phyloP scores from a whole-genome alignment of 2,113 vertebrate species.

The Lontra canadensis region DNA sequence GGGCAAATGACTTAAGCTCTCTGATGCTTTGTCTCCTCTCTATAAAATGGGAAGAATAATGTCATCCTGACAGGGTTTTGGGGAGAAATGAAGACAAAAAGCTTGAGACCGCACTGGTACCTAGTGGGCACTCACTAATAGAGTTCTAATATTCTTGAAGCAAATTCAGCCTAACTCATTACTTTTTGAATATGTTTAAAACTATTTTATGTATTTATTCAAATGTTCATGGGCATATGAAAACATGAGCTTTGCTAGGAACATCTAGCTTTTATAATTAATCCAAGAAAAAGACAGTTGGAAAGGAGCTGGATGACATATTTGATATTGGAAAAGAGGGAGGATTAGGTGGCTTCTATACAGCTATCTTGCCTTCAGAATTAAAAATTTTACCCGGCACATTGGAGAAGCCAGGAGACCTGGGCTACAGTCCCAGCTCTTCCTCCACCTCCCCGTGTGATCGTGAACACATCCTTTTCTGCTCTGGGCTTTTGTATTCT shows the following conservation, averaged over 20 bases:
- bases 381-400: background rate
- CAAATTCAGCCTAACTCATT: background rate
- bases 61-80: background rate
- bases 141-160: background rate
- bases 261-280: conserved; percentile 53
- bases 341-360: background rate
- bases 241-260: background rate
- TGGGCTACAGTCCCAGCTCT: background rate
- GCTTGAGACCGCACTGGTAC: background rate
- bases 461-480: background rate
- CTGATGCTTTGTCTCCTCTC: background rate
- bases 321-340: background rate
- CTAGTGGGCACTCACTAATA: background rate
- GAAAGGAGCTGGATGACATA: background rate
- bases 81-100: background rate
- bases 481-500: background rate
- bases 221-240: background rate
- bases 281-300: background rate
- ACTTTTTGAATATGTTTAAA: background rate
- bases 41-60: background rate
- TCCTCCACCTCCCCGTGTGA: fast-evolving
- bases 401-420: background rate
- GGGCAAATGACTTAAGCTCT: background rate
- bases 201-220: background rate
- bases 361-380: background rate